Conservation (phyloP, 1,140 invertebrate genomes). For the Orius insidiosus region DNA sequence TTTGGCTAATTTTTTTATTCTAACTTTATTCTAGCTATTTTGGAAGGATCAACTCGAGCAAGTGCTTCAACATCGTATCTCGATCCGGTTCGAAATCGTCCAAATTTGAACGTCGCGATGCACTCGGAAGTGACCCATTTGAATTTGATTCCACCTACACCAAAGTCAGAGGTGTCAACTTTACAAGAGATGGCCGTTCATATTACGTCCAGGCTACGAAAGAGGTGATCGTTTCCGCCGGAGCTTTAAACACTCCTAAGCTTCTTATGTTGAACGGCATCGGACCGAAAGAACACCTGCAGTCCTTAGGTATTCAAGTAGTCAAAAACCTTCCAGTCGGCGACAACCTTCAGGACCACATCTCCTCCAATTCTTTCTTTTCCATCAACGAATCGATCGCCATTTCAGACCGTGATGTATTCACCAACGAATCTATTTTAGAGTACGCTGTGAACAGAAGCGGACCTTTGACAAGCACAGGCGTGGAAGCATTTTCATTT, state of each 20-base stretch:
- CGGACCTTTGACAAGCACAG: slow-evolving; percentile 27
- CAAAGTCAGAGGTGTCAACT: no score
- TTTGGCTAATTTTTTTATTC: no score
- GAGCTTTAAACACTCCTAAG: slow-evolving; percentile 21
- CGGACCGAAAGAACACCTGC: slow-evolving; percentile 28
- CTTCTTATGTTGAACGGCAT: slow-evolving; percentile 28
- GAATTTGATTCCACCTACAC: no score
- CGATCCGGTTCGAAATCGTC: no score
- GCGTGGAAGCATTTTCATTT: slow-evolving; percentile 11
- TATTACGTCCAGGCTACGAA: slow-evolving; percentile 44
- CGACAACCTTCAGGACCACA: slow-evolving; percentile 32
- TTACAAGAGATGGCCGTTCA: no score
- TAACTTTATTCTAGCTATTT: no score
- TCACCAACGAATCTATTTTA: slow-evolving; percentile 24
- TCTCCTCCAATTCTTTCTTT: slow-evolving; percentile 19
- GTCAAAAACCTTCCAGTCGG: slow-evolving; percentile 44
- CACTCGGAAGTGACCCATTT: no score
- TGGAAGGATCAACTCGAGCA: no score
- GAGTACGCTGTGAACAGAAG: slow-evolving; percentile 24
- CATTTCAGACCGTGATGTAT: slow-evolving; percentile 21
- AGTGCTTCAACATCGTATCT: no score
- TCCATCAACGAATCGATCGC: slow-evolving; percentile 24
- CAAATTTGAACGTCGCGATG: no score
- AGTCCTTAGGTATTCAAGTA: slow-evolving; percentile 29
- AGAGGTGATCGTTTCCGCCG: slow-evolving; percentile 42